phyloP scores from a whole-genome alignment of 1,140 invertebrate genomes.

The Drosophila parvula region DNA sequence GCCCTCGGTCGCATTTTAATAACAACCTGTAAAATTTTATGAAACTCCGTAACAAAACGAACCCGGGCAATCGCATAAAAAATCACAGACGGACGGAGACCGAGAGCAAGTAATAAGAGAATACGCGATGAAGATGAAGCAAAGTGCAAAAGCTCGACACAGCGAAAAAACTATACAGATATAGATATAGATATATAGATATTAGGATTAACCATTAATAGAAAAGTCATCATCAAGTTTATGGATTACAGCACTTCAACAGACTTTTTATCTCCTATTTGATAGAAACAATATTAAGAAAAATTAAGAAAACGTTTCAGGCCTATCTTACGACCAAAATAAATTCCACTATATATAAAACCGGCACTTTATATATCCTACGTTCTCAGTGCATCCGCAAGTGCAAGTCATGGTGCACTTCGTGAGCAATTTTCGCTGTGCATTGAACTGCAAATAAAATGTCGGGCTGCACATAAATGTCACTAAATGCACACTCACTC shows the following conservation, averaged over 20 bases:
- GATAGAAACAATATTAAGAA: no score
- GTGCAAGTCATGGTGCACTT: slow-evolving; percentile 72
- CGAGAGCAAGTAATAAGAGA: slow-evolving; percentile 28
- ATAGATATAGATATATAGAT: neutral
- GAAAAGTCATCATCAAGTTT: neutral
- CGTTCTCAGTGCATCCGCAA: slow-evolving; percentile 45
- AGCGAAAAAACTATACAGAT: neutral
- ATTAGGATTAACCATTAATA: neutral
- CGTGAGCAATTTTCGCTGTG: slow-evolving; percentile 76
- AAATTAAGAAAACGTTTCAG: no score
- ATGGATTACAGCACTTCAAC: neutral
- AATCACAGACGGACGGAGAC: slow-evolving; percentile 28
- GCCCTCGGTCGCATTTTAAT: slow-evolving; percentile 65
- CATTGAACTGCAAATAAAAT: slow-evolving; percentile 79
- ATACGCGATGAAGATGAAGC: slow-evolving; percentile 37
- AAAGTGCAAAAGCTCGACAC: slow-evolving; percentile 26
- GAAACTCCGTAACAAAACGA: slow-evolving; percentile 40
- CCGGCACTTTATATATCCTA: no score
- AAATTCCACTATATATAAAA: no score
- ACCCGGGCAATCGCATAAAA: slow-evolving; percentile 47
- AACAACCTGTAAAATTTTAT: slow-evolving; percentile 73
- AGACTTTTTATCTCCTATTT: neutral
- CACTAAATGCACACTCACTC: slow-evolving; percentile 70
- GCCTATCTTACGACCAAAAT: no score
- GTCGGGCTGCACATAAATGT: slow-evolving; percentile 76